These are phyloP conservation scores for Melanotaenia pygmaea DNA, from an alignment of 2,797 vertebrate genomes.

Conservation along the genomic window DNA sequence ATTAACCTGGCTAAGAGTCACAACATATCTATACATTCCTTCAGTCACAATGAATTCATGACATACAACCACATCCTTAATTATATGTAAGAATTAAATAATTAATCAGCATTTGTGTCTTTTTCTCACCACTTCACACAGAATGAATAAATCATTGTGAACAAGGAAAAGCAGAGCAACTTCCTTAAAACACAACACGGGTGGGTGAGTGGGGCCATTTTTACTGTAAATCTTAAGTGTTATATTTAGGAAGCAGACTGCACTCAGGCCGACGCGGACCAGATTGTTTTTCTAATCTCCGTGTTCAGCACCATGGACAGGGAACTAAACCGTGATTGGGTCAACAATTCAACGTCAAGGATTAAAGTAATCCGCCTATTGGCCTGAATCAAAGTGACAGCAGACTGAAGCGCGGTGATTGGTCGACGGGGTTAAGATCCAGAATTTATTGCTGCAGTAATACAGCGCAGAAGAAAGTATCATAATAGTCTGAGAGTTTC, in stretches of 20 bases:
- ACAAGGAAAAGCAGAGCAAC: too few species aligned
- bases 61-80: not conserved
- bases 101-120: too few species aligned
- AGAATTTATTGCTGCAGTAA: constrained; percentile 45
- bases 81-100: too few species aligned
- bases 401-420: constrained; percentile 44
- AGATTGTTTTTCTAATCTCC: not conserved
- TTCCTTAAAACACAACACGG: too few species aligned
- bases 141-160: too few species aligned
- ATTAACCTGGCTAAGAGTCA: not conserved
- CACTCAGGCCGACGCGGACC: too few species aligned
- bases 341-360: constrained; percentile 48
- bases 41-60: not conserved
- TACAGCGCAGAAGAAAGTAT: constrained; percentile 16
- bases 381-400: constrained; percentile 64
- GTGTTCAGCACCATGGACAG: constrained; percentile 78
- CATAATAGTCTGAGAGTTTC: constrained; percentile 12
- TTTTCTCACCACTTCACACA: too few species aligned
- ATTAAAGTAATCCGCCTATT: constrained; percentile 70
- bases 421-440: constrained; percentile 26
- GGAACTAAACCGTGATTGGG: constrained; percentile 65
- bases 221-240: not conserved
- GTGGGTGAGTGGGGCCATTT: too few species aligned
- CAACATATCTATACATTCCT: not conserved
- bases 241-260: not conserved